Evolutionary conservation across 1,140 invertebrate species (phyloP).

Genomic region (Elymnias hypermnestra): DNA sequence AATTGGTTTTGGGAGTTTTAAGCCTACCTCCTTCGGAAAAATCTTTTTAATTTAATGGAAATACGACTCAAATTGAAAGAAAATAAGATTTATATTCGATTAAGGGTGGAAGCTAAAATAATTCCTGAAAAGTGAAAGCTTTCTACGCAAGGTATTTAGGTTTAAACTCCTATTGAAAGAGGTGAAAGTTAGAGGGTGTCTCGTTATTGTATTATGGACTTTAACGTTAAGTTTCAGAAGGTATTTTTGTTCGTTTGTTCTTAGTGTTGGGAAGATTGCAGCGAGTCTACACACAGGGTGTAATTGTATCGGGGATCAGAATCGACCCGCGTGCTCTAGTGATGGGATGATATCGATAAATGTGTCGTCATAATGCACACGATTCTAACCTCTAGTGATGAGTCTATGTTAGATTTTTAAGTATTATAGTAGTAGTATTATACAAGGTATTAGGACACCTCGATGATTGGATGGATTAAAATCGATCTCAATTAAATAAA

Average conservation of each 20-base stretch:
- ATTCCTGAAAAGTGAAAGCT: conserved; percentile 75
- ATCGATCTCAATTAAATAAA: too few species aligned
- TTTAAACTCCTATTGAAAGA: conserved; percentile 75
- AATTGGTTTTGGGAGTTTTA: conserved; percentile 72
- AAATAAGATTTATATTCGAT: conserved; percentile 35
- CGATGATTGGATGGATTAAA: too few species aligned
- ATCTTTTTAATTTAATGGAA: conserved; percentile 25
- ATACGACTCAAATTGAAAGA: conserved; percentile 25
- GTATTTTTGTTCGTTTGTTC: conserved; percentile 24
- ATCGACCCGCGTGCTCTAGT: conserved; percentile 47
- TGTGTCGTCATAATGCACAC: conserved; percentile 8
- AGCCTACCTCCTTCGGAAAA: conserved; percentile 66
- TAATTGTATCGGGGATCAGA: conserved; percentile 72
- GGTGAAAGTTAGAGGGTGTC: conserved; percentile 66
- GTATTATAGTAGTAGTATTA: too few species aligned
- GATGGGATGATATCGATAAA: conserved; percentile 34
- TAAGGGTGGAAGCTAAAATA: conserved; percentile 35
- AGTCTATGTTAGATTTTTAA: too few species aligned
- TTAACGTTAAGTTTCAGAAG: conserved; percentile 28
- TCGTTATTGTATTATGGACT: conserved; percentile 26
- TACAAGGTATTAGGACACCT: too few species aligned
- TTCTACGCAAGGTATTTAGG: conserved; percentile 74
- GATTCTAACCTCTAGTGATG: conserved; percentile 27
- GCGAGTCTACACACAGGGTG: conserved; percentile 67
- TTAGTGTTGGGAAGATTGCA: conserved; percentile 68